Evolutionary conservation across 2,888 invertebrate species (phyloP).

Genomic region (Phalera bucephala): DNA sequence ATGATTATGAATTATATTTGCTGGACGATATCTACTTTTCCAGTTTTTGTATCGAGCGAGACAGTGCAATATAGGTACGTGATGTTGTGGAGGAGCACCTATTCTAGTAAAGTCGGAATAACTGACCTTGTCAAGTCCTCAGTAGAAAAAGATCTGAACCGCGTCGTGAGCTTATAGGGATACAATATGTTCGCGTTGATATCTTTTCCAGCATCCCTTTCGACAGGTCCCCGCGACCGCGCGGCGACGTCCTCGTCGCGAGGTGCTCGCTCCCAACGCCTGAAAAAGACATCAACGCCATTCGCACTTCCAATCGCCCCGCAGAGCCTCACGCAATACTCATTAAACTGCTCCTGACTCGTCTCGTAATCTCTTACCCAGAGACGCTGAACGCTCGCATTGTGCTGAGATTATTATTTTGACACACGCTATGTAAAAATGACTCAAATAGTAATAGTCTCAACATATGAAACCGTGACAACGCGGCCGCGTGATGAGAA

Average conservation of each 20-base stretch:
- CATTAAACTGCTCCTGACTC: neutral
- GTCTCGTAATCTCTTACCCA: constrained; percentile 4
- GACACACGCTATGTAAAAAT: constrained; percentile 10
- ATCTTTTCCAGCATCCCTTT: constrained; percentile 6
- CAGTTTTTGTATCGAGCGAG: too few relatives aligned
- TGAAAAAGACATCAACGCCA: constrained; percentile 44
- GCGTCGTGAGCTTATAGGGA: too few relatives aligned
- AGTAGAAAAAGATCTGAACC: too few relatives aligned
- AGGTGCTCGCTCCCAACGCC: too few relatives aligned
- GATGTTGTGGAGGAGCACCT: too few relatives aligned
- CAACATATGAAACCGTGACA: constrained; percentile 7
- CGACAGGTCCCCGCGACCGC: neutral
- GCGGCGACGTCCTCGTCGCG: neutral
- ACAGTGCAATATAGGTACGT: too few relatives aligned
- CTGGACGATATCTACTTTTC: too few relatives aligned
- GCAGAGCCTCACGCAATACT: neutral
- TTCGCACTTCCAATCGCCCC: neutral
- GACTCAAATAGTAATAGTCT: constrained; percentile 9
- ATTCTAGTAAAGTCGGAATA: too few relatives aligned
- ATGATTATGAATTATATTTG: too few relatives aligned
- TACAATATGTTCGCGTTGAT: constrained; percentile 6
- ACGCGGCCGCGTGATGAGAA: constrained; percentile 24
- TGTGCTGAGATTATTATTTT: neutral
- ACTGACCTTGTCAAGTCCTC: too few relatives aligned
- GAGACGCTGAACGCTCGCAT: neutral